phyloP scores from a whole-genome alignment of 2,113 vertebrate genomes.

The Turdus rufiventris region DNA sequence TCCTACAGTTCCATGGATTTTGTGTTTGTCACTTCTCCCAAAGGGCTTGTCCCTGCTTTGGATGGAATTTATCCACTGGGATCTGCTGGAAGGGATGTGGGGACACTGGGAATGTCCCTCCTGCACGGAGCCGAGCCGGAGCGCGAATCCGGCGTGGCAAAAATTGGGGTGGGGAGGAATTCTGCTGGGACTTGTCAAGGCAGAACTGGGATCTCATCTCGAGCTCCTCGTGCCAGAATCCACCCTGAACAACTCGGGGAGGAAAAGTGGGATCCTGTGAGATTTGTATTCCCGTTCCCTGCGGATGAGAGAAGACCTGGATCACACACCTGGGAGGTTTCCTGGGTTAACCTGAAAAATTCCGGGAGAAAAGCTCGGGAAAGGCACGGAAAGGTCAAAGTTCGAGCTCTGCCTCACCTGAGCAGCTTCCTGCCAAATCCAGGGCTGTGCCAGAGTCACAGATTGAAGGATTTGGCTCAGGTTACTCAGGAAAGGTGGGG shows the following conservation, averaged over 20 bases:
- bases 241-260: not conserved
- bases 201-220: not conserved
- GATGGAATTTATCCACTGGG: not conserved
- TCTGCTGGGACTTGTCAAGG: not conserved
- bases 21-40: not conserved
- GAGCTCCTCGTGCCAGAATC: not conserved
- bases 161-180: not conserved
- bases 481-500: not conserved
- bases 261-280: not conserved
- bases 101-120: not conserved
- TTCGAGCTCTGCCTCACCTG: not conserved
- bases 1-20: not conserved
- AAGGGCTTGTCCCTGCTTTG: not conserved
- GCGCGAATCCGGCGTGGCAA: rapidly evolving
- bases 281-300: not conserved
- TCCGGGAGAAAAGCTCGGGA: not conserved
- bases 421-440: not conserved
- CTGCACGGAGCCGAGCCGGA: not conserved
- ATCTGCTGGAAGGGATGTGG: not conserved
- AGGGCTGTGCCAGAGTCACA: not conserved
- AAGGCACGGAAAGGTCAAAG: not conserved
- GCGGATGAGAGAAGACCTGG: not conserved
- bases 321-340: not conserved
- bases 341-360: not conserved
- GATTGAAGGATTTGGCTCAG: not conserved